Evolutionary conservation across 2,113 vertebrate species (phyloP).

Genomic region (Rhizomys pruinosus): DNA sequence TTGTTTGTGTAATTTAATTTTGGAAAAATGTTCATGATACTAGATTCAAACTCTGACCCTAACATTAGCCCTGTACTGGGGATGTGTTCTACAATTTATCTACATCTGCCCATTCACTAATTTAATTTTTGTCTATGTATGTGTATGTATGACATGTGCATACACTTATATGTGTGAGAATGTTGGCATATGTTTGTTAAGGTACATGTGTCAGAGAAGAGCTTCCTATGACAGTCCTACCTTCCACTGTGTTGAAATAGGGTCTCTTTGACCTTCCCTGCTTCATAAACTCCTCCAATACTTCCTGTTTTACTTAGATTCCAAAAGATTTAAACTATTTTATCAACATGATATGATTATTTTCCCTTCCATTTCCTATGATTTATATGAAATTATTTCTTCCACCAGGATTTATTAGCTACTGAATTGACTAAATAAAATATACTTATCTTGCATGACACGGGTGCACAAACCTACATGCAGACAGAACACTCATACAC

Average conservation of each 20-base stretch:
- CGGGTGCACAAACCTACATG: too few relatives aligned
- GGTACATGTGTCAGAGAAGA: too few relatives aligned
- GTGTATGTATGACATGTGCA: too few relatives aligned
- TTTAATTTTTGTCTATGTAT: not conserved
- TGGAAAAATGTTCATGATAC: not conserved
- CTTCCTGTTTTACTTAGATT: not conserved
- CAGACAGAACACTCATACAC: too few relatives aligned
- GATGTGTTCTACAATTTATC: not conserved
- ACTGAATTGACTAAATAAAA: too few relatives aligned
- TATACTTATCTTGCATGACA: too few relatives aligned
- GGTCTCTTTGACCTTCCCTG: not conserved
- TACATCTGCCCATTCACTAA: not conserved
- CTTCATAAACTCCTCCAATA: not conserved
- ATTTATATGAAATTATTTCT: not conserved
- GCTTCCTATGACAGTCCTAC: too few relatives aligned
- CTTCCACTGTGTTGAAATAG: not conserved
- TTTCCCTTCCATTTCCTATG: not conserved
- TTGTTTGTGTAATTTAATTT: not conserved
- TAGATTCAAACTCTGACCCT: not conserved
- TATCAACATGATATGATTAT: not conserved
- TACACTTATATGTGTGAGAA: too few relatives aligned
- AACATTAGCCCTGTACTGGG: not conserved
- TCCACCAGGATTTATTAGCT: too few relatives aligned
- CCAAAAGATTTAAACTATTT: not conserved
- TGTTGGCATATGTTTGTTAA: too few relatives aligned